Evolutionary conservation across 53 echinoderm and acorn worm species (phyloP).

Genomic region (Holothuria leucospilota): DNA sequence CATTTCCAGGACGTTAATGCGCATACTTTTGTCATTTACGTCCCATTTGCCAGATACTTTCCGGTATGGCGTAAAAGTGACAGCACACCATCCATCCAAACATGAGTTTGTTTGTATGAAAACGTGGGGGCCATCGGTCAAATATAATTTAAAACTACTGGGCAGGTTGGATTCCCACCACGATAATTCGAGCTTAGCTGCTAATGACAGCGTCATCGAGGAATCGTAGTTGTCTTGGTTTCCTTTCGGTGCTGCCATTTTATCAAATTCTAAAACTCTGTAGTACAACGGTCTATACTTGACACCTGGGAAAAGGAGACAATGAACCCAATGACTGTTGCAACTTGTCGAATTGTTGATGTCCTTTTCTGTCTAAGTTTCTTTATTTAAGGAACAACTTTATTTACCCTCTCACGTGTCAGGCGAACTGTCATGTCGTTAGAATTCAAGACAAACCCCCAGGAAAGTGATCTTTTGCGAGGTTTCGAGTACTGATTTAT

Average conservation of each 20-base stretch:
- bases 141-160: background rate
- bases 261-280: background rate
- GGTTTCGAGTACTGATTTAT: slow-evolving; percentile 46
- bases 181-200: background rate
- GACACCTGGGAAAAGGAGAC: slow-evolving; percentile 3
- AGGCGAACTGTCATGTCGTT: background rate
- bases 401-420: background rate
- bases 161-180: slow-evolving; percentile 34
- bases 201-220: too few species aligned
- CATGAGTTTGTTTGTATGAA: background rate
- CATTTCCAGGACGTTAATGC: slow-evolving; percentile 18
- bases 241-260: background rate
- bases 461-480: slow-evolving; percentile 31
- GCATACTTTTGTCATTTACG: background rate
- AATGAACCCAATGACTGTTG: background rate
- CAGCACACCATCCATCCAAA: background rate
- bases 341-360: background rate
- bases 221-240: background rate
- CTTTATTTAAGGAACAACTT: background rate
- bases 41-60: background rate
- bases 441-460: slow-evolving; percentile 48
- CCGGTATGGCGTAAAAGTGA: background rate
- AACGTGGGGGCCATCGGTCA: background rate
- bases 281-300: slow-evolving; percentile 14
- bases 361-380: background rate